Base-by-base conservation (phyloP, 1,140 invertebrate genomes). In the Camponotus vicinus region DNA sequence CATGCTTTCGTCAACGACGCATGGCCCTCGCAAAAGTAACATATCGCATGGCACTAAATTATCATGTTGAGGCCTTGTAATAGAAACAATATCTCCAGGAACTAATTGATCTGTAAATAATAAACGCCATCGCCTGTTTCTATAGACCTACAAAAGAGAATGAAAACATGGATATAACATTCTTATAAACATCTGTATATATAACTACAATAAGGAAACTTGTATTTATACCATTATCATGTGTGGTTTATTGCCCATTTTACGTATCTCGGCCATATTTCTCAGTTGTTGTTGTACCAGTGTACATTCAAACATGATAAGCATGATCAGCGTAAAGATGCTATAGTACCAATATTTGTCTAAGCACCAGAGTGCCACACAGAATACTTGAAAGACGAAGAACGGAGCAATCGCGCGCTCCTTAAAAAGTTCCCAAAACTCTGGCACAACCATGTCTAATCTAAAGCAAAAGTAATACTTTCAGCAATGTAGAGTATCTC, bases 251-350 rank as follows among this genome's bases (percentile, higher is more conserved):
- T 99, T 99, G 21, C 99, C 99, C 99, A 99, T 99, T 95, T 99
- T 99, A n/a, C 99, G 96, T 89, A 99, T 99, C 95, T 99, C 99
- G n/a, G 98, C 97, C 98, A 99, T 99, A 94, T 99, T 99, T 89
- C 98, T 96, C 7, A 99, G 93, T 93, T 99, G 99, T 93, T 99
- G 99, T 92, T 99, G 99, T 0, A 99, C 99, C 40, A 99, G 96
- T 7, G 99, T 99, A 88, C 98, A 99, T 94, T 99, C 99, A 95
- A 99, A 99, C 89, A 99, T 97, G 34, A 99, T 97, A 55, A 99
- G 96, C 99, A 99, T 99, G 66, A 99, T 96, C 1, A 99, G 96
- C 0, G 99, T 99, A 93, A 99, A 99, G 42, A 99, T 96, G 84
- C 98, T 99, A 94, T 99, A 99, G 94, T 99, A 99, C 98, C 98